Base-by-base conservation (phyloP, 2,113 vertebrate genomes). In the Heloderma charlesbogerti region DNA sequence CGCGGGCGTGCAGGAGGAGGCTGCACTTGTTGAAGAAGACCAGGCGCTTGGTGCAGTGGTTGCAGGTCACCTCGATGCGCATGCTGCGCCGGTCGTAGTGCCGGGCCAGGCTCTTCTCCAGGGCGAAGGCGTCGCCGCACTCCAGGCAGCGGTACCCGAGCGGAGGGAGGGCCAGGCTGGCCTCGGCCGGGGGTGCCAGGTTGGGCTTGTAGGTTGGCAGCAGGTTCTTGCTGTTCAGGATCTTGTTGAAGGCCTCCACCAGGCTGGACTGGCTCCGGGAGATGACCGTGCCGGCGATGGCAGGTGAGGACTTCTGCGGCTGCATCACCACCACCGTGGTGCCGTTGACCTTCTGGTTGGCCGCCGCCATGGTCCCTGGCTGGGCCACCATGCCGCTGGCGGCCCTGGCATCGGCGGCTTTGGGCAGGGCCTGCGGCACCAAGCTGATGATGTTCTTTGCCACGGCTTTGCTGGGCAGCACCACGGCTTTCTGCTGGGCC, bases 1-100 rank as follows among this genome's bases (percentile, higher is more conserved):
- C 99, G 0, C 99, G 97, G 6, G 99, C 99, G 0, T 99, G 99
- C 51, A 99, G 95, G 0, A 99, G 98, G 84, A 99, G 95, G 91
- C 99, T 99, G 97, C 99, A 99, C 95, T 99, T 99, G 98, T 99
- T 99, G 96, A 99, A 99, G 97, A 99, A 99, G 86, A 98, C 98
- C 75, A 99, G 93, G n/a, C 99, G 98, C 72, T 98, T 99, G 94
- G 98, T 97, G 78, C 99, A 99, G 96, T 99, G 99, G 94, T 99
- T 99, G 95, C 99, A 99, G 57, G 99, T 99, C 79, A 99, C 99
- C 95, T 99, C 99, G 0, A 99, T 99, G 88, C 99, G 97, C 97
- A 99, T 98, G 83, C 99, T 99, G 22, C 99, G 98, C 1, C 99
- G 98, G 90, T 99, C 99, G 0, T 99, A 99, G 97, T 99, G 99